Evolutionary conservation across 1,140 invertebrate genomes (phyloP).

Genomic region (Sitophilus oryzae): DNA sequence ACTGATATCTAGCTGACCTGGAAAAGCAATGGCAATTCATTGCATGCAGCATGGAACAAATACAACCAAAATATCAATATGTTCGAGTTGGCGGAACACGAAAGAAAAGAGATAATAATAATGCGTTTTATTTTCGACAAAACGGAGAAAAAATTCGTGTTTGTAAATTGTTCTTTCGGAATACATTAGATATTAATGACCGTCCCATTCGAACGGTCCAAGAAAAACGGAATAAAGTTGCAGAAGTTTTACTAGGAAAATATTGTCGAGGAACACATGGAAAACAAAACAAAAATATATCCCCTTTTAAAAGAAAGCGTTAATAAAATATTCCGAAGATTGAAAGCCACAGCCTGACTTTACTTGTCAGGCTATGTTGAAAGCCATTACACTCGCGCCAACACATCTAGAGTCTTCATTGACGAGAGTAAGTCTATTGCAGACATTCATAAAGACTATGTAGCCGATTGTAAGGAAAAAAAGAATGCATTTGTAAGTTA

Average conservation of each 20-base stretch:
- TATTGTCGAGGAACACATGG: not conserved
- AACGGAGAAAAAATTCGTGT: constrained; percentile 1
- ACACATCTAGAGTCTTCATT: constrained; percentile 1
- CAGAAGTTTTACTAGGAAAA: not conserved
- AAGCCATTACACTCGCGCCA: too few relatives aligned
- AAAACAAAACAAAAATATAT: not conserved
- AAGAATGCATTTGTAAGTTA: not conserved
- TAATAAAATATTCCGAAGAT: constrained; percentile 7
- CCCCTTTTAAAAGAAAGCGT: not conserved
- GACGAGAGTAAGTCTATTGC: constrained; percentile 3
- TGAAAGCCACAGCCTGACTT: too few relatives aligned
- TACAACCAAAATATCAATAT: too few relatives aligned
- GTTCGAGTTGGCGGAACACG: not conserved
- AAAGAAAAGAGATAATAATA: not conserved
- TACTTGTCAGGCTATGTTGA: too few relatives aligned
- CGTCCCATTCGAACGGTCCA: constrained; percentile 6
- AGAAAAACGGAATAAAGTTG: constrained; percentile 7
- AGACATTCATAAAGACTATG: not conserved
- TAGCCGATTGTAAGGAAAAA: not conserved
- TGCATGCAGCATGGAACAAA: too few relatives aligned
- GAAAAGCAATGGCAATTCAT: too few relatives aligned
- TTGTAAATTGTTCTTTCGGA: constrained; percentile 7
- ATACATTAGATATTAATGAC: constrained; percentile 10
- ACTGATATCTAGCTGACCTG: too few relatives aligned
- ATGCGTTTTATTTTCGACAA: not conserved